A percentile compares a stretch with the other conserved stretches of the same genome.
phyloP scores from a whole-genome alignment of 1,140 invertebrate species.

The Drosophila eugracilis region DNA sequence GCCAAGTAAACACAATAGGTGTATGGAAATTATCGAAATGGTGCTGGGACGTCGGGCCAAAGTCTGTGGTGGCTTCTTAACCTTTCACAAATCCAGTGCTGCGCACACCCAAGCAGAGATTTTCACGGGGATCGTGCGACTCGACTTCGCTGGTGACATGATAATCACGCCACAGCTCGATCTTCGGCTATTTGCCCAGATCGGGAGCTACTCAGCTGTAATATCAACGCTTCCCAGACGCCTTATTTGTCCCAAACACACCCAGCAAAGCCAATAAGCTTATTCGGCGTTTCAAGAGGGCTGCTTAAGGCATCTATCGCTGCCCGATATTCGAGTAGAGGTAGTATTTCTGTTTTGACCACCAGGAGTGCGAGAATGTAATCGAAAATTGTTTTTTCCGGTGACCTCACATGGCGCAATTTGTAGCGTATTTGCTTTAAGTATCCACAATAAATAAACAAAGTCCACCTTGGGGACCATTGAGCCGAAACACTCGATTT shows the following conservation, averaged over 20 bases:
- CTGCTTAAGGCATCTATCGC: neutral
- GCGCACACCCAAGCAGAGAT: conserved; percentile 2
- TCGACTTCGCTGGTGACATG: conserved; percentile 2
- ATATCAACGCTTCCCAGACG: conserved; percentile 17
- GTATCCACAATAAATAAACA: conserved; percentile 51
- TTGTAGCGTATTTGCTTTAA: conserved; percentile 55
- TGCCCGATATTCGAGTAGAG: neutral
- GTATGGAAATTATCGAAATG: conserved; percentile 39
- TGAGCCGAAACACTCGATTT: conserved; percentile 28
- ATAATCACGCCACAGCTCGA: no score
- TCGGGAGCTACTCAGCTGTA: conserved; percentile 16
- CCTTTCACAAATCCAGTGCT: conserved; percentile 26
- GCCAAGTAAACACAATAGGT: conserved; percentile 64
- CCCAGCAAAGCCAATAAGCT: conserved; percentile 23
- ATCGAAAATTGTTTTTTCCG: conserved; percentile 54
- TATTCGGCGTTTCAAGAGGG: conserved; percentile 12
- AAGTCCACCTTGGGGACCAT: conserved; percentile 37
- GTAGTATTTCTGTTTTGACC: conserved; percentile 26
- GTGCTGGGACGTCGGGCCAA: conserved; percentile 24
- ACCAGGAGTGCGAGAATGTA: conserved; percentile 46
- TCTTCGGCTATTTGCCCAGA: conserved; percentile 9
- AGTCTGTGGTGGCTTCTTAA: conserved; percentile 26
- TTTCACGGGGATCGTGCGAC: neutral
- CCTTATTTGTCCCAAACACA: conserved; percentile 35
- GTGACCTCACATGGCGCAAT: conserved; percentile 56